phyloP scores from a whole-genome alignment of 2,888 invertebrate genomes.

The Poecilobothrus nobilitatus region DNA sequence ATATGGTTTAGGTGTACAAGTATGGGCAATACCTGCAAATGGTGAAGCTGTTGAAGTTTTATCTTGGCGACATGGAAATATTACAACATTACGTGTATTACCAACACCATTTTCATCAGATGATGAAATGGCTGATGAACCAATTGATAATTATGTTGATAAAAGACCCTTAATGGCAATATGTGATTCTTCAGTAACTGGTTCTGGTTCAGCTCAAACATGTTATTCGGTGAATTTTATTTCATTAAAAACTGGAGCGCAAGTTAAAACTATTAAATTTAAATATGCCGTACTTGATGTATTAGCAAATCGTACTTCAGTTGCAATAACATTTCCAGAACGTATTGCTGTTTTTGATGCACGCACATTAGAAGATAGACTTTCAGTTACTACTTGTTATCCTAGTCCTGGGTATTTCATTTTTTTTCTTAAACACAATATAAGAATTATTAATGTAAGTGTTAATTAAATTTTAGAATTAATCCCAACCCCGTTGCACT shows the following conservation, averaged over 20 bases:
- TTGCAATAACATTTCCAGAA: conserved; percentile 82
- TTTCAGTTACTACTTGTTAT: conserved; percentile 83
- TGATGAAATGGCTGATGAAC: conserved; percentile 42
- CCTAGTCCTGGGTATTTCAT: conserved; percentile 68
- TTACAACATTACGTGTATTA: conserved; percentile 71
- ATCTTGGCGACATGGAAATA: conserved; percentile 87
- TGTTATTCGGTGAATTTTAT: conserved; percentile 76
- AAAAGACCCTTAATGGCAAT: conserved; percentile 84
- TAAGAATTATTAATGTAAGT: conserved; percentile 2
- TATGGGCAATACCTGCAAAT: conserved; percentile 77
- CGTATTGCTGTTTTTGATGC: conserved; percentile 88
- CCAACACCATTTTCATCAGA: conserved; percentile 62
- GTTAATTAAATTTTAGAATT: conserved; percentile 31
- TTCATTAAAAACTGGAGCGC: conserved; percentile 52
- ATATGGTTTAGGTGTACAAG: conserved; percentile 77
- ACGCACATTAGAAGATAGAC: conserved; percentile 73
- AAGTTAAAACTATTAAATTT: conserved; percentile 79
- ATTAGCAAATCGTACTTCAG: conserved; percentile 76
- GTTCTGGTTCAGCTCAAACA: conserved; percentile 55
- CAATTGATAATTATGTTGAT: conserved; percentile 61
- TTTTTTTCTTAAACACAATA: too few species aligned
- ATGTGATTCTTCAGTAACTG: conserved; percentile 73
- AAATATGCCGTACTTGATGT: conserved; percentile 84
- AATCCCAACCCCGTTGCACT: conserved; percentile 74
- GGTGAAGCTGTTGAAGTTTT: conserved; percentile 93